Evolutionary conservation across 2,797 vertebrate genomes (phyloP).

Genomic region (Rhadinocentrus ornatus): DNA sequence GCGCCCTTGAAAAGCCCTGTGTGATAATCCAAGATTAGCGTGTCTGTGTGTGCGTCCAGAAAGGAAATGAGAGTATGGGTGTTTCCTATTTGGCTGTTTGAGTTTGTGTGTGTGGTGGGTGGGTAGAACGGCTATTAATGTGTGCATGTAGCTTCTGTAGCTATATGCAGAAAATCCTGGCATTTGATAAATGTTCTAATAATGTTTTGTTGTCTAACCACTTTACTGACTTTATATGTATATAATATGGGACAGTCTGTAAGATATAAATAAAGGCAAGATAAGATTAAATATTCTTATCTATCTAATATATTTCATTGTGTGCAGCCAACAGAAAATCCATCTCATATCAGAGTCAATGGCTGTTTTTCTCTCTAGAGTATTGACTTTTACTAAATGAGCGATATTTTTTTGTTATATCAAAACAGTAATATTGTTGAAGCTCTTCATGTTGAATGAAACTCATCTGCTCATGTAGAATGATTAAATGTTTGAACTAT

Average conservation of each 20-base stretch:
- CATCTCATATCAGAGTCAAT: constrained; percentile 9
- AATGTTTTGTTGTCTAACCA: constrained; percentile 17
- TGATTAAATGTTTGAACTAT: neutral
- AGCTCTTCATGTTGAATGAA: neutral
- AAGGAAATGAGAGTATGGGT: constrained; percentile 37
- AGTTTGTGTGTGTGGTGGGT: neutral
- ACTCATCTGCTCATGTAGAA: neutral
- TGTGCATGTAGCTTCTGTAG: neutral
- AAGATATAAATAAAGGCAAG: too few species aligned
- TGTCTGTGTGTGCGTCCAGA: constrained; percentile 37
- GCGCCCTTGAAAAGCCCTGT: constrained; percentile 72
- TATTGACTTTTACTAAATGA: constrained; percentile 14
- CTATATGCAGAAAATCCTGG: constrained; percentile 3
- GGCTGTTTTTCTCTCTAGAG: constrained; percentile 13
- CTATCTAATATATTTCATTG: constrained; percentile 28
- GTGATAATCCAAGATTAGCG: constrained; percentile 77
- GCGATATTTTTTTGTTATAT: neutral
- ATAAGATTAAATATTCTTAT: neutral
- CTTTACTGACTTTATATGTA: constrained; percentile 1
- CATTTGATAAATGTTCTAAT: constrained; percentile 6
- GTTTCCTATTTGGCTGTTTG: constrained; percentile 32
- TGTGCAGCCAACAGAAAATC: constrained; percentile 34
- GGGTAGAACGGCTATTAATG: neutral
- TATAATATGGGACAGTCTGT: neutral
- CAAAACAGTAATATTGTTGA: neutral